Base-by-base conservation (phyloP, 2,888 invertebrate species). In the Tiphia femorata region DNA sequence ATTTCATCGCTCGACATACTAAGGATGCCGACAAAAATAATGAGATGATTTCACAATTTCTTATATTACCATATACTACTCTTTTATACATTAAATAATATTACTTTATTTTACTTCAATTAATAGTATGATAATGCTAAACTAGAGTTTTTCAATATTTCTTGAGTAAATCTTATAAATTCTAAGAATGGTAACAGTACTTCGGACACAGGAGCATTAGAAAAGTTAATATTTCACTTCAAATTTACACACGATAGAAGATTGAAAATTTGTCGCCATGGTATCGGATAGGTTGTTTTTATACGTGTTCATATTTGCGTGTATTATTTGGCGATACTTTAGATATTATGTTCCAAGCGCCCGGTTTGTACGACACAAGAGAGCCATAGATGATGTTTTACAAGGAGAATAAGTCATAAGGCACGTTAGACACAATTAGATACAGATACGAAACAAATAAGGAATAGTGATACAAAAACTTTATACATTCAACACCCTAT, bases 211-310 rank as follows among this genome's bases (percentile, higher is more conserved):
- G n/a, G n/a, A n/a, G n/a, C n/a, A n/a, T n/a, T n/a, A n/a, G n/a
- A n/a, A n/a, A n/a, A n/a, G n/a, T n/a, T n/a, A n/a, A n/a, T n/a
- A n/a, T n/a, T n/a, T n/a, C n/a, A n/a, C n/a, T n/a, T n/a, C n/a
- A n/a, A n/a, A n/a, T 77, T 81, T 84, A 5, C 86, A 95, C 95
- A 91, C 95, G 27, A 91, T 95, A 8, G 96, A 97, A 86, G 98
- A 98, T 83, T 98, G 98, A 98, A 98, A 98, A 85, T 98, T 95
- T 84, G 96, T 98, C 68, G 97, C 97, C 0, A 97, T 97, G 96
- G 97, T 98, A 0, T 85, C 98, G 78, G 98, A 98, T 82, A 89
- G 98, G 14, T 93, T 98, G 82, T 98, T 98, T 85, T 87, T 98
- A 10, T 96, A 96, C 93, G 89, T 98, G 49, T 98, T 98, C 84